phyloP scores from a whole-genome alignment of 2,797 vertebrate species.

The Scleropages formosus region DNA sequence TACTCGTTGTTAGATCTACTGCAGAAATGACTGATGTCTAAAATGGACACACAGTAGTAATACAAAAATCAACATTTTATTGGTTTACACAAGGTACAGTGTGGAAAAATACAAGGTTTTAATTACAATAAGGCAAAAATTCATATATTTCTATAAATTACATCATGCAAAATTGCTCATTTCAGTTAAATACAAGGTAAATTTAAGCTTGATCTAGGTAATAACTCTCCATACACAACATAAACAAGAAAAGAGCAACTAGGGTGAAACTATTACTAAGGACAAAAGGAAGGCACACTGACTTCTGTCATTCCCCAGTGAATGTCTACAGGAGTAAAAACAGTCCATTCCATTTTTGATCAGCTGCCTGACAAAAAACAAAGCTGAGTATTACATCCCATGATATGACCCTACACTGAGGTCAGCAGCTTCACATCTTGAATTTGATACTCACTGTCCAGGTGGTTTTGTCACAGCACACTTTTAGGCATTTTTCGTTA shows the following conservation, averaged over 20 bases:
- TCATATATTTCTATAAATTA: conserved; percentile 29
- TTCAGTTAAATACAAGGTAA: conserved; percentile 1
- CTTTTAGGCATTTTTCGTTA: too few relatives aligned
- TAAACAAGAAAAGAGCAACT: neutral
- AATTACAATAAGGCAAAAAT: conserved; percentile 35
- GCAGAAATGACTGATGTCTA: too few relatives aligned
- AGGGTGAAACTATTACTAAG: neutral
- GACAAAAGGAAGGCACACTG: neutral
- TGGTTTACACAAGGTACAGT: conserved; percentile 38
- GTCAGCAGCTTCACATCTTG: neutral
- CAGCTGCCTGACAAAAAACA: conserved; percentile 15
- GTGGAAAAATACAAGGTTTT: conserved; percentile 33
- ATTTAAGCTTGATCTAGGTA: conserved; percentile 1
- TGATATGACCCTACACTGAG: neutral
- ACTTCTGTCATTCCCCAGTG: neutral
- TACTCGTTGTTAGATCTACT: too few relatives aligned
- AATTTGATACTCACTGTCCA: too few relatives aligned
- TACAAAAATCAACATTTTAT: conserved; percentile 48
- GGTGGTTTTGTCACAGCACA: too few relatives aligned
- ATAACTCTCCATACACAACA: neutral
- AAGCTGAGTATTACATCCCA: neutral
- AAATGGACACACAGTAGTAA: neutral
- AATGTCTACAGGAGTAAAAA: neutral
- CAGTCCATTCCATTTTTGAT: neutral
- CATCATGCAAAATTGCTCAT: neutral